phyloP scores from a whole-genome alignment of 2,113 vertebrate species.

The Percina caprodes region DNA sequence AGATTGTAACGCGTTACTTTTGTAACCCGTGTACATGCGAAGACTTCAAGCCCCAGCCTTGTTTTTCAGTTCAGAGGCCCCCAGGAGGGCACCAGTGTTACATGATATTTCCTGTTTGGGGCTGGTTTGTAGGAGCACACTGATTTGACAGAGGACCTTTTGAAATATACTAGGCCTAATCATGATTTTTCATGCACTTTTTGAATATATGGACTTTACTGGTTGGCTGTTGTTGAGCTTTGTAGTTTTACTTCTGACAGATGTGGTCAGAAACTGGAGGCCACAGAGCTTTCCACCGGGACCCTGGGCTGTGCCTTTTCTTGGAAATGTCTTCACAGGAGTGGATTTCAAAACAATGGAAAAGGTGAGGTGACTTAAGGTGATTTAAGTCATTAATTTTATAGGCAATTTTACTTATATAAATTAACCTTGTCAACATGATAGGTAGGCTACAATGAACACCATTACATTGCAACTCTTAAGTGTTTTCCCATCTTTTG shows the following conservation, averaged over 20 bases:
- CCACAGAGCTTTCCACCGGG: conserved; percentile 47
- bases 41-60: not conserved
- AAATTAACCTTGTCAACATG: too few species aligned
- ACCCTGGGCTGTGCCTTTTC: too few species aligned
- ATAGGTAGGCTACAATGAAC: too few species aligned
- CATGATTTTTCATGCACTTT: conserved; percentile 77
- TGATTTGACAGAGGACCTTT: not conserved
- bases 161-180: not conserved
- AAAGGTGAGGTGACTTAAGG: conserved; percentile 67
- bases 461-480: too few species aligned
- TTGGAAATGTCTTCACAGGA: conserved; percentile 50
- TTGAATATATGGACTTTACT: conserved; percentile 67
- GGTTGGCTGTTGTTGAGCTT: conserved; percentile 75
- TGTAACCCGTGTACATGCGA: too few species aligned
- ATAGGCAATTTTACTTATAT: too few species aligned
- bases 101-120: not conserved
- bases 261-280: conserved; percentile 77
- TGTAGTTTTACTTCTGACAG: conserved; percentile 74
- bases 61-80: not conserved
- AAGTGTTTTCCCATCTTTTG: too few species aligned
- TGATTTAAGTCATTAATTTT: rapidly evolving
- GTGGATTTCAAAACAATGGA: conserved; percentile 52
- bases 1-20: not conserved
- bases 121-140: not conserved
- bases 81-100: not conserved